These are phyloP conservation scores for Cheilosia vernalis DNA, from an alignment of 2,888 invertebrate genomes.

Conservation along the genomic window DNA sequence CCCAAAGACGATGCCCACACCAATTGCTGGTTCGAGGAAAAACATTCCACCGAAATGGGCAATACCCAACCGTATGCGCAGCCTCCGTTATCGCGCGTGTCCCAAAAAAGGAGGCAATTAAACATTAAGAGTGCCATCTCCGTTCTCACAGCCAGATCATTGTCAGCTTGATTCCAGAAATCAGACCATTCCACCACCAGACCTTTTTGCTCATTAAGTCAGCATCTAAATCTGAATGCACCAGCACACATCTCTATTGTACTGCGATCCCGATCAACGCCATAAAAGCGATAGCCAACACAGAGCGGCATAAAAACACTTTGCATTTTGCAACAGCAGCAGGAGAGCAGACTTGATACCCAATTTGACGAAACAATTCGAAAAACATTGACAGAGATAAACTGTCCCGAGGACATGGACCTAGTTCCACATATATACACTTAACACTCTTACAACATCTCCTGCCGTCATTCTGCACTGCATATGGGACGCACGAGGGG, in stretches of 20 bases:
- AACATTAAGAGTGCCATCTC: constrained; percentile 25
- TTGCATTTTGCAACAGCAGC: constrained; percentile 60
- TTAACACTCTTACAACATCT: constrained; percentile 60
- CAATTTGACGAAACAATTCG: constrained; percentile 75
- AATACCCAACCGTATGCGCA: no score
- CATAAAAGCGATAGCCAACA: constrained; percentile 53
- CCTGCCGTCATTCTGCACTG: constrained; percentile 16
- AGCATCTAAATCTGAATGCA: constrained; percentile 59
- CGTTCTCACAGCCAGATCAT: constrained; percentile 22
- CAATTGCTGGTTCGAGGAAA: no score
- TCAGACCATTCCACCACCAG: constrained; percentile 32
- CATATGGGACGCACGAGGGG: neutral
- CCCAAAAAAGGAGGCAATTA: constrained; percentile 57
- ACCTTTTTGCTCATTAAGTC: constrained; percentile 71
- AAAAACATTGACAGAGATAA: constrained; percentile 74
- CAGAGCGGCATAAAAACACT: constrained; percentile 57
- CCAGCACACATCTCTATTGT: constrained; percentile 37
- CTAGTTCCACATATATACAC: constrained; percentile 44
- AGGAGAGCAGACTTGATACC: constrained; percentile 43
- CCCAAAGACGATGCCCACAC: no score
- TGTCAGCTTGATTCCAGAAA: constrained; percentile 12
- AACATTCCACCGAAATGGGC: neutral
- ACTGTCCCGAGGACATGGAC: constrained; percentile 55
- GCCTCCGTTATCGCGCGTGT: neutral
- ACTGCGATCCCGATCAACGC: constrained; percentile 38